Evolutionary conservation across 2,888 invertebrate species (phyloP), one percentile per base, ranked within the genome.

Genomic region (Choreutis nemorana): DNA sequence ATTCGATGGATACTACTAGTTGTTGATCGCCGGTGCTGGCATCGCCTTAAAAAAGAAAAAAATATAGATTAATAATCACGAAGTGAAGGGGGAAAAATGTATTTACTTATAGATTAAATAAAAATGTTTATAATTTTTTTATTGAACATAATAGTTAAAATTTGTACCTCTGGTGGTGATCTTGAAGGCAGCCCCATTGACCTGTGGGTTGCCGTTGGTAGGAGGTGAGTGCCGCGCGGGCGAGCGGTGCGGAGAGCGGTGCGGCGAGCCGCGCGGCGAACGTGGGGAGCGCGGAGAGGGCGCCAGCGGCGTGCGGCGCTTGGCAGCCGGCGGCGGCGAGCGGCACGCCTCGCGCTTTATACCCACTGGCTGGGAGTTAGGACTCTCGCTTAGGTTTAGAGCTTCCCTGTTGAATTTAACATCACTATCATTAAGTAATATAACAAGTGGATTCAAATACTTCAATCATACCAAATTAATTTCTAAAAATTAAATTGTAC

Each of bases 1-100:
- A 82, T 67, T 98, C 96, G 88, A 99, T 94, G 51, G 93, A 94
- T 16, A 98, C 95, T 21, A 91, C 89, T 40, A 98, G 75, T 31
- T 96, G 94, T 54, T 89, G 92, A 55, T 94, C 93, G 6, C 91
- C 89, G 45, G 88, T 90, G 39, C 84, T 83, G 14, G 90, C 87
- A 53, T 91, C 92, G 44, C 90, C 95, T 93, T 70, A 0, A 72
- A 78, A 36, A 42, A 44, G 51, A 44, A 39, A 37, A 43, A 44
- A 40, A 35, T 39, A 34, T 25, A 25, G 22, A 35, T 35, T 35
- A 30, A 34, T 30, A 26, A 9, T 18, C 18, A 12, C 10, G 24
- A 11, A 22, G 20, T 15, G 20, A 16, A 21, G 8, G 11, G 13
- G 8, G 18, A 22, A 23, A 11, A 24, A 3, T 15, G 7, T 8